phyloP scores from a whole-genome alignment of 2,888 invertebrate species.

The Melanostoma mellinum region DNA sequence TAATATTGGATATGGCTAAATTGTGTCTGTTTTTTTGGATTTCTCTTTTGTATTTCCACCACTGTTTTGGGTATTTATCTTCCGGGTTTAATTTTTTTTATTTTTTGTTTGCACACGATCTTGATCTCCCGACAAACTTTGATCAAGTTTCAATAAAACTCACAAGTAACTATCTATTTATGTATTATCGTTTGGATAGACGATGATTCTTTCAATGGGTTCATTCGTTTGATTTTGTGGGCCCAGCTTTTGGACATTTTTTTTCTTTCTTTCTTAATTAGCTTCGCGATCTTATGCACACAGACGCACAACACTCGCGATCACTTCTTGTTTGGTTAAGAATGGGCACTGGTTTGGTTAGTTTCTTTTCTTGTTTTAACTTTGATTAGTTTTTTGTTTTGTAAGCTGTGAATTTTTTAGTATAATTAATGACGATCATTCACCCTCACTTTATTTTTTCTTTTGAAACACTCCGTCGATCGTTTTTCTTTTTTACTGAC shows the following conservation, averaged over 20 bases:
- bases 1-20: conserved; percentile 52
- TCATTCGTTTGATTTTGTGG: conserved; percentile 33
- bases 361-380: conserved; percentile 31
- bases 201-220: conserved; percentile 37
- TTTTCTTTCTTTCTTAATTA: conserved; percentile 13
- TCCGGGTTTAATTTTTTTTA: conserved; percentile 27
- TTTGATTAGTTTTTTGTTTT: conserved; percentile 1
- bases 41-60: conserved; percentile 25
- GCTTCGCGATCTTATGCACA: not conserved
- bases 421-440: conserved; percentile 34
- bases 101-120: conserved; percentile 37
- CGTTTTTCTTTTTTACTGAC: conserved; percentile 31
- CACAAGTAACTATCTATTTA: conserved; percentile 49
- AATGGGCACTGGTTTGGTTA: conserved; percentile 69
- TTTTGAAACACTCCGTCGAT: conserved; percentile 37
- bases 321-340: conserved; percentile 54
- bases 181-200: conserved; percentile 29
- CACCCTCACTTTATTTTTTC: conserved; percentile 50
- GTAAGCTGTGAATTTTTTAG: conserved; percentile 52
- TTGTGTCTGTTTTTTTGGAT: conserved; percentile 3
- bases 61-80: conserved; percentile 30
- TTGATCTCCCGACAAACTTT: conserved; percentile 46
- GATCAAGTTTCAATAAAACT: conserved; percentile 43
- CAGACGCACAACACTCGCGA: conserved; percentile 30
- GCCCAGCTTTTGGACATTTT: conserved; percentile 63